phyloP scores from a whole-genome alignment of 2,797 vertebrate species.

The Morelia viridis region DNA sequence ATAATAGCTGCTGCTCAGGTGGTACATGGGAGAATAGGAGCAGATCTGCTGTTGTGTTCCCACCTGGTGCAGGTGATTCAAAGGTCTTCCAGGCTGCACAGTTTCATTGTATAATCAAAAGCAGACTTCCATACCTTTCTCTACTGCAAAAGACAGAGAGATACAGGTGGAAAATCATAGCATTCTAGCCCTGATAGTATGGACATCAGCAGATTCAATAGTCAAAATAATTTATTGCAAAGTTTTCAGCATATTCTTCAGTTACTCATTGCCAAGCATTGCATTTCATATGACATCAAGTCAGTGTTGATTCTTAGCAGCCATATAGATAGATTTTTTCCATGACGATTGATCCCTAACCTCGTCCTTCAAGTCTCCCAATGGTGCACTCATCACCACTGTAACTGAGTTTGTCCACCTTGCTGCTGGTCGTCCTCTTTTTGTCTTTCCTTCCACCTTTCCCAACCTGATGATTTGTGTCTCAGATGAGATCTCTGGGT shows the following conservation, averaged over 20 bases:
- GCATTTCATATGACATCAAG: background rate
- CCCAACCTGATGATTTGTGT: background rate
- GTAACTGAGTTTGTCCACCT: background rate
- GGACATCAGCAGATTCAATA: conserved; percentile 11
- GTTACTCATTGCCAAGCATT: conserved; percentile 49
- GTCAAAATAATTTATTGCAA: conserved; percentile 43
- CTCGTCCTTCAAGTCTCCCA: too few species aligned
- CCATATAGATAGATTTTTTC: background rate
- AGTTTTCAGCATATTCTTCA: conserved; percentile 46
- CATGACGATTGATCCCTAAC: background rate
- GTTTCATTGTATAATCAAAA: conserved; percentile 53
- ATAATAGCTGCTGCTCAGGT: conserved; percentile 66
- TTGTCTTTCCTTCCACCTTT: background rate
- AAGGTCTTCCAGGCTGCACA: conserved; percentile 33
- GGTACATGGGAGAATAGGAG: conserved; percentile 49
- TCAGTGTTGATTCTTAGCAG: background rate
- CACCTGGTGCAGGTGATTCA: conserved; percentile 53
- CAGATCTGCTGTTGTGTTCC: conserved; percentile 55
- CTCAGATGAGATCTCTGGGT: background rate
- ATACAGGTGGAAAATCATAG: conserved; percentile 26
- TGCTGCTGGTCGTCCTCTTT: background rate
- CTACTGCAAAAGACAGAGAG: conserved; percentile 20
- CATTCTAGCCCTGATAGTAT: conserved; percentile 27
- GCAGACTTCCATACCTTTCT: conserved; percentile 32
- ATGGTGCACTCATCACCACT: too few species aligned